A percentile compares a stretch with the other conserved stretches of the same genome.
phyloP scores from a whole-genome alignment of 2,888 invertebrate genomes.

The Pteria penguin region DNA sequence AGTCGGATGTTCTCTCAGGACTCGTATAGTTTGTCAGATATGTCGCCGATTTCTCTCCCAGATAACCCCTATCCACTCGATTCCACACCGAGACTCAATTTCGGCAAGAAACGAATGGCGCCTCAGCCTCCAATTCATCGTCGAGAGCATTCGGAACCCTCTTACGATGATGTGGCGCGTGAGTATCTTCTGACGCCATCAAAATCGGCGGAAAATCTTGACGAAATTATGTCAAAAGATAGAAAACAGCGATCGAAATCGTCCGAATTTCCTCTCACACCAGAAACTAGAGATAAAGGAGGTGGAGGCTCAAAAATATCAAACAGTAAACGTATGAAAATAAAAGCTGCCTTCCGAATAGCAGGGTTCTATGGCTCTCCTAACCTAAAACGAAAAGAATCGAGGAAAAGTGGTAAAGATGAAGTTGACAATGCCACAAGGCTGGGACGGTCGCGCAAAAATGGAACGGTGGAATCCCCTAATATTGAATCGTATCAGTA shows the following conservation, averaged over 20 bases:
- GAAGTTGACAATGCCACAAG: not conserved
- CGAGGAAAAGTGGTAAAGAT: slow-evolving; percentile 21
- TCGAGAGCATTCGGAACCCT: not conserved
- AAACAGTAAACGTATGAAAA: slow-evolving; percentile 8
- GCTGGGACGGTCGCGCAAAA: slow-evolving; percentile 27
- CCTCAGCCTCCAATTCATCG: slow-evolving; percentile 31
- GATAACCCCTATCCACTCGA: slow-evolving; percentile 7
- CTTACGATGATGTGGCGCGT: slow-evolving; percentile 11
- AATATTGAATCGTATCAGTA: slow-evolving; percentile 7
- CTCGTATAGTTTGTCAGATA: slow-evolving; percentile 35
- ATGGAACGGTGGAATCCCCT: slow-evolving; percentile 34
- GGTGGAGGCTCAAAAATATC: slow-evolving; percentile 14
- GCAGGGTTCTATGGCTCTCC: slow-evolving; percentile 45
- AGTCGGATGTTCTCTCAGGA: slow-evolving; percentile 20
- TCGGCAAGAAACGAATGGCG: slow-evolving; percentile 36
- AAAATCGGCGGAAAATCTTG: slow-evolving; percentile 18
- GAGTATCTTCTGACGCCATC: slow-evolving; percentile 6
- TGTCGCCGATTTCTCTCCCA: slow-evolving; percentile 35
- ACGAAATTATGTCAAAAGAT: not conserved
- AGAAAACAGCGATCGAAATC: slow-evolving; percentile 29
- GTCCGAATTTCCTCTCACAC: not conserved
- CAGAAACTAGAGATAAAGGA: not conserved
- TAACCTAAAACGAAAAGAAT: slow-evolving; percentile 39
- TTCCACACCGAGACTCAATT: slow-evolving; percentile 8
- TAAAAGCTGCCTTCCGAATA: slow-evolving; percentile 44